Evolutionary conservation across 2,113 vertebrate species (phyloP).

Genomic region (Rhabdomys dilectus): DNA sequence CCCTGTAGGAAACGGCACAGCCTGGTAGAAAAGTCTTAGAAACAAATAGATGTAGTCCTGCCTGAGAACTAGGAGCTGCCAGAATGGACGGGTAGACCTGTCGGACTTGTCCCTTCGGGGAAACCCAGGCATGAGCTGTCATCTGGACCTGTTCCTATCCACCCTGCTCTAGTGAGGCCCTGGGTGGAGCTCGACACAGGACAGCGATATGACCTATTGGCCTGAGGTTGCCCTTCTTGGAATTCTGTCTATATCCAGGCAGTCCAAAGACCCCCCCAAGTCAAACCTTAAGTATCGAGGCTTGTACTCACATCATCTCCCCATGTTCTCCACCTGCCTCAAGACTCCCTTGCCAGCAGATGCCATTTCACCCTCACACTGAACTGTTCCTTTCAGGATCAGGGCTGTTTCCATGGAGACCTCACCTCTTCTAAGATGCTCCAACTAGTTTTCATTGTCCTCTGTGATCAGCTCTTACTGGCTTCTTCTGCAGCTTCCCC

Average conservation of each 20-base stretch:
- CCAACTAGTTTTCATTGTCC: background rate
- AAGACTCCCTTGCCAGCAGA: background rate
- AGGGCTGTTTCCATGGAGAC: background rate
- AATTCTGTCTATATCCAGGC: background rate
- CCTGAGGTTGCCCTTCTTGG: background rate
- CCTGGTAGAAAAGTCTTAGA: conserved; percentile 49
- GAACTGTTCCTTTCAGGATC: background rate
- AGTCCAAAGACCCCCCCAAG: background rate
- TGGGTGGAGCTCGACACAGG: background rate
- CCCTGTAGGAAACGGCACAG: conserved; percentile 51
- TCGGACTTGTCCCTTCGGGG: conserved; percentile 22
- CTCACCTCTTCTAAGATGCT: background rate
- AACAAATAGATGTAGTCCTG: conserved; percentile 7
- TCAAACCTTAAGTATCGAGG: background rate
- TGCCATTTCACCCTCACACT: background rate
- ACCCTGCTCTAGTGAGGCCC: background rate
- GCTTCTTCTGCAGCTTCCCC: background rate
- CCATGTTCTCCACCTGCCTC: too few relatives aligned
- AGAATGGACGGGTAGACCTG: background rate
- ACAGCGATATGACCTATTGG: background rate
- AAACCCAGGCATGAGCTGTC: conserved; percentile 74
- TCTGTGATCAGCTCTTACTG: background rate
- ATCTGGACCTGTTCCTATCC: conserved; percentile 53
- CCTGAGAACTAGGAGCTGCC: conserved; percentile 23
- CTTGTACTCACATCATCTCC: background rate